These are phyloP conservation scores for Catharus fuscescens DNA, from an alignment of 2,113 vertebrate species.

Conservation along the genomic window DNA sequence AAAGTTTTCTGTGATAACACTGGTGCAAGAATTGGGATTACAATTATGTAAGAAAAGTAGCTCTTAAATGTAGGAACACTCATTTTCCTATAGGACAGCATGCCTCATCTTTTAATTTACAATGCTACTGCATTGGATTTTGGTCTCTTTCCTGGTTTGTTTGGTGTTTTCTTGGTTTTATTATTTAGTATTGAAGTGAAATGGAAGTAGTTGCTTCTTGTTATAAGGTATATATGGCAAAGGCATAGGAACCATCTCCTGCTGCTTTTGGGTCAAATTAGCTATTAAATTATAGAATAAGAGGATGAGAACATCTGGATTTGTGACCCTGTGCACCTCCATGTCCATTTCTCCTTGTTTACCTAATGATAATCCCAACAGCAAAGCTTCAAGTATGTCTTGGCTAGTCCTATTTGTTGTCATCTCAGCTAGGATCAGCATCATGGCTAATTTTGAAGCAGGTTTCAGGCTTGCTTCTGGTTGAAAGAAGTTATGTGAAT, in stretches of 20 bases:
- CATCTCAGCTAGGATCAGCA: not conserved
- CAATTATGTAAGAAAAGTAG: not conserved
- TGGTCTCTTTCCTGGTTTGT: not conserved
- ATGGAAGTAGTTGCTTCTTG: not conserved
- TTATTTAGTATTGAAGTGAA: not conserved
- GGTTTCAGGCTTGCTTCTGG: not conserved
- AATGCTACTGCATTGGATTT: not conserved
- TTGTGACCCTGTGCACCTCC: not conserved
- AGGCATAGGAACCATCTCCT: not conserved
- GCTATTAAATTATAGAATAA: not conserved
- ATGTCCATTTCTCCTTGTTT: not conserved
- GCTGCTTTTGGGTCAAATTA: not conserved
- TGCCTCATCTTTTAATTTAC: not conserved
- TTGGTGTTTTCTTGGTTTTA: not conserved
- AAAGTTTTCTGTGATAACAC: not conserved
- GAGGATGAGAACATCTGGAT: not conserved
- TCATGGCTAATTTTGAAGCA: not conserved
- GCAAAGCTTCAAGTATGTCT: not conserved
- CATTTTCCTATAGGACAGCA: not conserved
- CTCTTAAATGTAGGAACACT: not conserved
- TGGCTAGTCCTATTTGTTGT: not conserved
- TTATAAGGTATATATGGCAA: not conserved
- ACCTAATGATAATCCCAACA: not conserved
- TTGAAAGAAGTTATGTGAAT: not conserved
- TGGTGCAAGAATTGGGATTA: not conserved